A percentile compares a stretch with the other conserved stretches of the same genome.
Evolutionary conservation across 2,797 vertebrate genomes (phyloP).

Genomic region (Otolemur crassicaudatus): DNA sequence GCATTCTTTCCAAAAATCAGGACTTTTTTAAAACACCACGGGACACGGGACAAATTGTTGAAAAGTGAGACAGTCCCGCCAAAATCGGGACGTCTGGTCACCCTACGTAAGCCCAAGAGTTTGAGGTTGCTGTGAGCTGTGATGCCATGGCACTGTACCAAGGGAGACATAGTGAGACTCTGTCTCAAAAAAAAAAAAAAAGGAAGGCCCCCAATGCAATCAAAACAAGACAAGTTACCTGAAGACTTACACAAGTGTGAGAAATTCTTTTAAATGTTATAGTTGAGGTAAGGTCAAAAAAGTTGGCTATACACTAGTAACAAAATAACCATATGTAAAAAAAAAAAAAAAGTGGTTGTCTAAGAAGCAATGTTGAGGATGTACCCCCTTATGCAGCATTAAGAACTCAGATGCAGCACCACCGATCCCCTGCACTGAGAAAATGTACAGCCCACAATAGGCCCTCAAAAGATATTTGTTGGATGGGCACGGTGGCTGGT

Average conservation of each 20-base stretch:
- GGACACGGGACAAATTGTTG: no score
- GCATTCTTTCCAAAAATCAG: no score
- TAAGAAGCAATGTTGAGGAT: neutral
- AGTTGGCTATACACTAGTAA: neutral
- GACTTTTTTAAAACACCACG: no score
- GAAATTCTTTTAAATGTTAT: neutral
- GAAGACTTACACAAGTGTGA: neutral
- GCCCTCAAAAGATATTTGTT: neutral
- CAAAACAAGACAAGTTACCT: slow-evolving; percentile 21
- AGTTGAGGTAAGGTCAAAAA: neutral
- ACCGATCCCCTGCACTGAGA: neutral
- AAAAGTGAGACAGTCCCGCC: no score
- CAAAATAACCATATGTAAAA: neutral
- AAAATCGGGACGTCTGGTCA: no score
- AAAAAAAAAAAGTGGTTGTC: neutral
- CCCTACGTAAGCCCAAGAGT: no score
- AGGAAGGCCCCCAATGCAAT: neutral
- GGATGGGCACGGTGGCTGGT: no score
- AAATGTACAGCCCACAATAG: neutral
- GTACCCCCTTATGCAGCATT: neutral
- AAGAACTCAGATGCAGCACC: neutral
- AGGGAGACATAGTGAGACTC: no score
- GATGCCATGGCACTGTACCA: no score
- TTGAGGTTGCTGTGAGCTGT: no score
- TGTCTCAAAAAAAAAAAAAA: no score